These are phyloP conservation scores for Enteromius trimaculatus DNA, from an alignment of 2,797 vertebrate species.

Conservation along the genomic window DNA sequence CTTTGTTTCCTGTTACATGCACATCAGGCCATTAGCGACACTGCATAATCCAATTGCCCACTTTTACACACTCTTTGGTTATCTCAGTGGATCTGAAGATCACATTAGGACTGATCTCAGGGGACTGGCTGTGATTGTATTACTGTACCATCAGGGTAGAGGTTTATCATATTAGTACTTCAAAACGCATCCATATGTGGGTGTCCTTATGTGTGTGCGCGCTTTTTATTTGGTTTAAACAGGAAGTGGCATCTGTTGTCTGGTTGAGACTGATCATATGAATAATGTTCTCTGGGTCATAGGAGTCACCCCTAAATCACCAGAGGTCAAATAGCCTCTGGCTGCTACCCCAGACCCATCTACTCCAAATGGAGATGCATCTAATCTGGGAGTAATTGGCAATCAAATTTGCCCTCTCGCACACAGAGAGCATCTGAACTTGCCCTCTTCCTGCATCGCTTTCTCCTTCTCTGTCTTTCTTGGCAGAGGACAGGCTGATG, in stretches of 20 bases:
- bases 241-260: conserved; percentile 79
- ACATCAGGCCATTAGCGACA: conserved; percentile 73
- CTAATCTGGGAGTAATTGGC: conserved; percentile 65
- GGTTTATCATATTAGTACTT: conserved; percentile 63
- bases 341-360: conserved; percentile 69
- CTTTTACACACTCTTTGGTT: conserved; percentile 70
- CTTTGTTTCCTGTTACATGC: conserved; percentile 64
- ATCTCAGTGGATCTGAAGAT: conserved; percentile 68
- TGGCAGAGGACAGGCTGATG: conserved; percentile 44
- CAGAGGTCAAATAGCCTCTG: conserved; percentile 67
- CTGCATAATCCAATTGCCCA: conserved; percentile 72
- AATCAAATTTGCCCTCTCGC: conserved; percentile 63
- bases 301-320: conserved; percentile 69
- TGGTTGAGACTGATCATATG: conserved; percentile 75
- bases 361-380: conserved; percentile 67
- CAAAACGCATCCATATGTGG: conserved; percentile 70
- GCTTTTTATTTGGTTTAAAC: conserved; percentile 47
- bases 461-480: conserved; percentile 33
- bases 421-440: conserved; percentile 47
- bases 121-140: conserved; percentile 73
- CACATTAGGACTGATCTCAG: conserved; percentile 69
- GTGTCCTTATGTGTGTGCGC: conserved; percentile 15
- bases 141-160: conserved; percentile 61
- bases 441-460: conserved; percentile 21
- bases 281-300: conserved; percentile 67